Percentiles rank a stretch among this genome's conserved stretches.
Evolutionary conservation across 2,797 vertebrate genomes (phyloP).

Genomic region (Smutsia gigantea): DNA sequence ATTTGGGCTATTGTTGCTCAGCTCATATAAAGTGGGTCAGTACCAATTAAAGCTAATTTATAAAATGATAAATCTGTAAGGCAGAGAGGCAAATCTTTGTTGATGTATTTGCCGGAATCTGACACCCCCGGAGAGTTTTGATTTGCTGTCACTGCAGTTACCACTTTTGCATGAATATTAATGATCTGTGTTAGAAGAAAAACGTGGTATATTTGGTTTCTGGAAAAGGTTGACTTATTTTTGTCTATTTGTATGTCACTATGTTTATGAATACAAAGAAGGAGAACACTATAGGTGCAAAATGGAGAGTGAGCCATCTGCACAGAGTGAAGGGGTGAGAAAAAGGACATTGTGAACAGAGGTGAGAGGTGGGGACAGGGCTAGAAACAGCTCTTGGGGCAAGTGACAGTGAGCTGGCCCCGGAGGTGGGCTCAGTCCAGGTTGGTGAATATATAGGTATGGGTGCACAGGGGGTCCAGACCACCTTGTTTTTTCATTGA

Average conservation of each 20-base stretch:
- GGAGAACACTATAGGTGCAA: neutral
- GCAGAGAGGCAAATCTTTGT: neutral
- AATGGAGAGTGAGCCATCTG: neutral
- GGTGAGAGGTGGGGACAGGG: neutral
- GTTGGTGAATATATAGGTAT: accelerated
- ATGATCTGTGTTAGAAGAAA: neutral
- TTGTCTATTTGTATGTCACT: neutral
- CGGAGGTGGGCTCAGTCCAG: neutral
- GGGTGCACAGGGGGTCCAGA: neutral
- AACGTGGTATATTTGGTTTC: neutral
- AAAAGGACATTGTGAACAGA: neutral
- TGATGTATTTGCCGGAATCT: constrained; percentile 40
- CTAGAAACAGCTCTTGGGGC: accelerated
- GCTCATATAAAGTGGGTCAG: neutral
- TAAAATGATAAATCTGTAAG: neutral
- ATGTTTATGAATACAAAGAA: neutral
- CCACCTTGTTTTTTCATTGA: neutral
- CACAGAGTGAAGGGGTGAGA: neutral
- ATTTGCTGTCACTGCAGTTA: constrained; percentile 54
- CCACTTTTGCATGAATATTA: constrained; percentile 36
- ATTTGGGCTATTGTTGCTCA: neutral
- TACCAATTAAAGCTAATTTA: constrained; percentile 8
- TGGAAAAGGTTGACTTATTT: constrained; percentile 57
- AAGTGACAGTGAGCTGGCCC: accelerated
- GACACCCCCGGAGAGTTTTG: constrained; percentile 24